Percentiles rank a stretch among this genome's conserved stretches.
Evolutionary conservation across 2,113 vertebrate genomes (phyloP).

Genomic region (Atlantisia rogersi): DNA sequence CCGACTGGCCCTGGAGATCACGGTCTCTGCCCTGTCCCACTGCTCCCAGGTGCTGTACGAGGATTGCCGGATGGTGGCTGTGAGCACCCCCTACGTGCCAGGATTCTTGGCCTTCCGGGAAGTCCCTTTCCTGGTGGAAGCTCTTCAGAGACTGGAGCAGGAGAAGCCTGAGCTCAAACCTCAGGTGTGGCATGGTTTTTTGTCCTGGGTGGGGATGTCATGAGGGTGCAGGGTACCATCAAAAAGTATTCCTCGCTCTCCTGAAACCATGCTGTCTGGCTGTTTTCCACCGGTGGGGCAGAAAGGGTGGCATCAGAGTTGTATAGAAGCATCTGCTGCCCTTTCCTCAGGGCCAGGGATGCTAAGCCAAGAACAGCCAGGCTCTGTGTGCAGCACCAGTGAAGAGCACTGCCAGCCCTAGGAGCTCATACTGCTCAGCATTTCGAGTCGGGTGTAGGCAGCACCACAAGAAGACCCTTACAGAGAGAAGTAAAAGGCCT

Average conservation of each 20-base stretch:
- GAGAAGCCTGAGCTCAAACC: conserved; percentile 78
- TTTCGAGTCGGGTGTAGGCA: neutral
- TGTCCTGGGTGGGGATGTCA: accelerated
- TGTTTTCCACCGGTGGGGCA: accelerated
- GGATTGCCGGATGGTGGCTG: conserved; percentile 85
- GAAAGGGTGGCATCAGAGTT: neutral
- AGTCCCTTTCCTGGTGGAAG: conserved; percentile 84
- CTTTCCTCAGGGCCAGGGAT: neutral
- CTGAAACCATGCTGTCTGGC: accelerated
- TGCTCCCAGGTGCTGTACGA: conserved; percentile 85
- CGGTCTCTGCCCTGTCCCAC: neutral
- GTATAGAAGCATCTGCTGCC: accelerated
- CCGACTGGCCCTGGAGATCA: neutral
- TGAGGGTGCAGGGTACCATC: neutral
- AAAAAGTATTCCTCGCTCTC: neutral
- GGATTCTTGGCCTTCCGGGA: conserved; percentile 95
- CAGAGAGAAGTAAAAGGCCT: accelerated
- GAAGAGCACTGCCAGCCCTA: neutral
- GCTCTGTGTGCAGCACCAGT: neutral
- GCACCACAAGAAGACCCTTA: neutral
- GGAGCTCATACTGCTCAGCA: neutral
- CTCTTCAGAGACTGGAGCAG: conserved; percentile 77
- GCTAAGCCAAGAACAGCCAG: neutral
- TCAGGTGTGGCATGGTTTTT: conserved; percentile 77
- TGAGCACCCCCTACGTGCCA: conserved; percentile 85